Conservation (phyloP, 2,888 invertebrate genomes). For the Hirtodrosophila histrioides region DNA sequence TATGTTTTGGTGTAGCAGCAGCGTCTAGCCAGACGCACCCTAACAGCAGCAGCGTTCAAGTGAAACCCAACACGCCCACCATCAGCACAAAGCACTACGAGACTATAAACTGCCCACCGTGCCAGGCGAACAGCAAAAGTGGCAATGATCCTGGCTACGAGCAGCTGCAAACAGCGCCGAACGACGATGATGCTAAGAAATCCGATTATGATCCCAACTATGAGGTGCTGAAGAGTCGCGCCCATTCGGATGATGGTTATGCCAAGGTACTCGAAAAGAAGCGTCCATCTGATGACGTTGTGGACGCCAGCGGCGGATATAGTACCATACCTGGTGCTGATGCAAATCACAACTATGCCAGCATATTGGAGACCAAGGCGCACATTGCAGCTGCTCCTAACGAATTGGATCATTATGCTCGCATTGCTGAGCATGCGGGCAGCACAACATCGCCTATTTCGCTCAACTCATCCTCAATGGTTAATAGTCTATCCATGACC, state of each 20-base stretch:
- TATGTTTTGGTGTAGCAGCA: conserved; percentile 15
- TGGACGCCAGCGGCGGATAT: conserved; percentile 79
- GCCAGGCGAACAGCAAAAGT: conserved; percentile 83
- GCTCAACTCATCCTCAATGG: conserved; percentile 67
- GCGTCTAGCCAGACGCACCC: conserved; percentile 33
- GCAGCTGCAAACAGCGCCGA: conserved; percentile 84
- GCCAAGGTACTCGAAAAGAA: conserved; percentile 84
- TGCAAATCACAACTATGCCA: conserved; percentile 82
- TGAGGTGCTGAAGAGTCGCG: conserved; percentile 87
- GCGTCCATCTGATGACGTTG: conserved; percentile 56
- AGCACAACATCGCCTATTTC: conserved; percentile 69
- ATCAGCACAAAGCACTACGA: conserved; percentile 79
- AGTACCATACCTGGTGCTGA: conserved; percentile 82
- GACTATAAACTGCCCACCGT: conserved; percentile 81
- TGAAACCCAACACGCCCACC: conserved; percentile 41
- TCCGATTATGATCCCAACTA: conserved; percentile 91
- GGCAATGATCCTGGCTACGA: conserved; percentile 91
- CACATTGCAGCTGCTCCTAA: conserved; percentile 18
- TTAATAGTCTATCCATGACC: conserved; percentile 66
- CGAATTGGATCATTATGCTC: conserved; percentile 80
- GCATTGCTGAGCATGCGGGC: conserved; percentile 67
- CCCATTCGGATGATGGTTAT: conserved; percentile 84
- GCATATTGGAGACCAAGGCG: conserved; percentile 82
- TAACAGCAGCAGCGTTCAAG: conserved; percentile 26
- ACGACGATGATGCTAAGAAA: conserved; percentile 73